Base-by-base conservation (phyloP, 2,113 vertebrate genomes). In the Furnarius figulus region DNA sequence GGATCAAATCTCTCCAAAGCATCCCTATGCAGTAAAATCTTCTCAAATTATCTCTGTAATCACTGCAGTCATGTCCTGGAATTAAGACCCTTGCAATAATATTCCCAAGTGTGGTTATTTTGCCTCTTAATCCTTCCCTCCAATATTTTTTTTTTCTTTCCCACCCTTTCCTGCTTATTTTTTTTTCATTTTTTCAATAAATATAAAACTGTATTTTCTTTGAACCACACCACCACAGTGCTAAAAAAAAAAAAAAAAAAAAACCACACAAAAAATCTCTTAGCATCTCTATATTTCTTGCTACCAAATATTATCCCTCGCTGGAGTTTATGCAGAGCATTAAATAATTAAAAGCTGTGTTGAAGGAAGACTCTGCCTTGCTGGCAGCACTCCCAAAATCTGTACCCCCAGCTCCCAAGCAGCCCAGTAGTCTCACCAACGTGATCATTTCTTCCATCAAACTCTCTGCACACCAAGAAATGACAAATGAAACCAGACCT, bases 401-500 rank as follows among this genome's bases (percentile, higher is more conserved):
- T 4, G 12, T 85, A 58, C 52, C 92, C 80, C 66, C 71, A 31
- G 81, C 74, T 91, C 56, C 93, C 77, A 47, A 17, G 68, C 73
- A 87, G 67, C 71, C 91, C 44, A 7, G 27, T 6, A 21, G 37
- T 14, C 46, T 47, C 40, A 21, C 52, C 93, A 82, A 25, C 20
- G 19, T 0, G 19, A 85, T 82, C 85, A 39, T 58, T 73, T 87
- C 87, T 94, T 93, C 87, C 92, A 87, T 75, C 92, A 87, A 44
- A 61, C 11, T 75, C 87, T 28, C 47, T 80, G 33, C 49, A 52
- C 33, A 21, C 62, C 77, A 72, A 87, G 58, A 89, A 96, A 82
- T 50, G 74, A n/a, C 93, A 87, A 93, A 89, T 6, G 35, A 96
- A 94, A 87, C 87, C 96, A 95, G 74, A 78, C 70, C 65, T 72